Conservation (phyloP, 2,113 vertebrate species). For the Tupaia chinensis region DNA sequence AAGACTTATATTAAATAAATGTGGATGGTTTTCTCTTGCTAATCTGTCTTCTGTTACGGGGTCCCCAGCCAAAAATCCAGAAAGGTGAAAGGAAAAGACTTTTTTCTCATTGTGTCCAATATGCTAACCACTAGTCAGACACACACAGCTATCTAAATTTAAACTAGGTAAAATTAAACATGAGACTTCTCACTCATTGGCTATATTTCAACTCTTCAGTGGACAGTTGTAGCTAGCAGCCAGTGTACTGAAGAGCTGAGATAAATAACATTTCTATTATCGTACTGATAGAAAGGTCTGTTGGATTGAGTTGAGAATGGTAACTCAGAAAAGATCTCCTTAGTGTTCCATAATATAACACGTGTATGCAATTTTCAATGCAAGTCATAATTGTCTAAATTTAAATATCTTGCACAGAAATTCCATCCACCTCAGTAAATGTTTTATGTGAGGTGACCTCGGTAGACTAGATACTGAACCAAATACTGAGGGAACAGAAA, state of each 20-base stretch:
- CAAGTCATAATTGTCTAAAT: neutral
- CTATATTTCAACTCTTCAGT: neutral
- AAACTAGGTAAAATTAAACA: neutral
- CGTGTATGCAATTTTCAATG: neutral
- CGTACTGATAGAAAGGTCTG: neutral
- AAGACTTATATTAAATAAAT: neutral
- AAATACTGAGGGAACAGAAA: neutral
- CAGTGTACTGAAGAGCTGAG: neutral
- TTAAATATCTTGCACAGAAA: neutral
- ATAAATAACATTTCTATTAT: neutral
- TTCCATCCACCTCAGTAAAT: neutral
- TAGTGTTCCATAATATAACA: too few species aligned
- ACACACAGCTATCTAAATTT: neutral
- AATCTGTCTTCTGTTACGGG: neutral
- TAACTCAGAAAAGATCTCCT: neutral
- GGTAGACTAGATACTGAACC: neutral
- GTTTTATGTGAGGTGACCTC: constrained; percentile 4
- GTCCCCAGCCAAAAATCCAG: neutral
- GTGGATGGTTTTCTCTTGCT: neutral
- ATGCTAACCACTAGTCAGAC: neutral
- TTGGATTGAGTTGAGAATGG: neutral
- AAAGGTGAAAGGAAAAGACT: neutral
- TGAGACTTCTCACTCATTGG: neutral
- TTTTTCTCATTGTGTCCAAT: neutral
- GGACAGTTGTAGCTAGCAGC: neutral